A percentile compares a stretch with the other conserved stretches of the same genome.
These are phyloP conservation scores for Anseranas semipalmata DNA, from an alignment of 2,113 vertebrate genomes.

Conservation along the genomic window DNA sequence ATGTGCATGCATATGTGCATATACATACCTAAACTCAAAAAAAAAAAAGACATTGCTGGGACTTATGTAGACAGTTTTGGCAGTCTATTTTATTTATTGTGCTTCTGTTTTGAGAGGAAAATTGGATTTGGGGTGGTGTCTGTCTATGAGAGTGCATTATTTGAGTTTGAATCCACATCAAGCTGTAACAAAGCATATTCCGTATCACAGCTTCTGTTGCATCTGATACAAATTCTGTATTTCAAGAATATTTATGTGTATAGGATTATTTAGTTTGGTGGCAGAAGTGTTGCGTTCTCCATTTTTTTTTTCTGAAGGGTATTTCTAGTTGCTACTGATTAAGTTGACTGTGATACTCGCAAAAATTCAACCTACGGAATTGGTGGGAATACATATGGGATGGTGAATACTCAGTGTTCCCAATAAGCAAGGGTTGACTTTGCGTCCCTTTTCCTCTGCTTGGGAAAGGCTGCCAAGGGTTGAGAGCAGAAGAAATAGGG, in stretches of 20 bases:
- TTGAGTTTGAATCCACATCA: slow-evolving; percentile 30
- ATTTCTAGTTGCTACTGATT: neutral
- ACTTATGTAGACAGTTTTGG: neutral
- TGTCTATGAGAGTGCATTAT: slow-evolving; percentile 17
- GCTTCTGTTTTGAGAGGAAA: slow-evolving; percentile 34
- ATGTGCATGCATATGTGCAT: neutral
- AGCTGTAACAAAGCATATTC: neutral
- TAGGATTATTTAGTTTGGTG: neutral
- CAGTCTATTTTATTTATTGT: slow-evolving; percentile 37
- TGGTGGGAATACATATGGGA: neutral
- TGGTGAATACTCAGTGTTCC: neutral
- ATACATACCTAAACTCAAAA: neutral
- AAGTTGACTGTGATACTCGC: neutral
- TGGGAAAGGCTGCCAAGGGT: neutral
- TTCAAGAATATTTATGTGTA: slow-evolving; percentile 13
- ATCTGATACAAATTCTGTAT: neutral
- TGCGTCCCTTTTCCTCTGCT: neutral
- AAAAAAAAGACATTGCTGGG: neutral
- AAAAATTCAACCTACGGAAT: neutral
- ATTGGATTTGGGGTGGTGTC: slow-evolving; percentile 15
- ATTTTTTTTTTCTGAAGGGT: neutral
- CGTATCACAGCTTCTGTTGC: neutral
- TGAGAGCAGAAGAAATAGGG: neutral
- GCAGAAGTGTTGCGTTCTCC: neutral
- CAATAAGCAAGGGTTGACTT: neutral